phyloP scores from a whole-genome alignment of 2,888 invertebrate genomes.

The Muschampia plurimacula region DNA sequence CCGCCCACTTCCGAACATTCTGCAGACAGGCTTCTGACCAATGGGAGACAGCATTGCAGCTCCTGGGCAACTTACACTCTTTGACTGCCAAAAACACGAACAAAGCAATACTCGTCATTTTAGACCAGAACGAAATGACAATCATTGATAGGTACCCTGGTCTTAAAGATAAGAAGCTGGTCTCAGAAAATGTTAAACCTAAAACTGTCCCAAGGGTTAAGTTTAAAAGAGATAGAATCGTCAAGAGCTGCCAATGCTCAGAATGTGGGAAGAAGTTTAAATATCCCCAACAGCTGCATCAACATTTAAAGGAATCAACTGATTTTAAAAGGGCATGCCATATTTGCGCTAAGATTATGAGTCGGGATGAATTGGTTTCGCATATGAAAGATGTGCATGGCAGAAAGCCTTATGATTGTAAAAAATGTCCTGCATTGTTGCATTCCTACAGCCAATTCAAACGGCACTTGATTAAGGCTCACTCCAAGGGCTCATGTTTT shows the following conservation, averaged over 20 bases:
- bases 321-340: constrained; percentile 68
- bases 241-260: constrained; percentile 59
- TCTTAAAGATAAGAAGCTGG: constrained; percentile 17
- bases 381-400: constrained; percentile 61
- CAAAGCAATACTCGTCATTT: constrained; percentile 53
- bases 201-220: constrained; percentile 5
- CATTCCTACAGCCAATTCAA: constrained; percentile 51
- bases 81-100: constrained; percentile 26
- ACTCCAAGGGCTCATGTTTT: constrained; percentile 57
- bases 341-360: constrained; percentile 68
- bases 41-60: constrained; percentile 62
- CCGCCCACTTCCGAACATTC: constrained; percentile 64
- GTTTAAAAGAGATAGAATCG: constrained; percentile 21
- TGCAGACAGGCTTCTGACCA: constrained; percentile 58
- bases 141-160: constrained; percentile 50
- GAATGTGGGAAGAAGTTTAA: constrained; percentile 65
- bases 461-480: constrained; percentile 58
- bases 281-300: constrained; percentile 59
- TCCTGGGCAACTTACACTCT: constrained; percentile 56
- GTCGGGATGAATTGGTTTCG: constrained; percentile 57
- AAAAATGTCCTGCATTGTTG: constrained; percentile 67
- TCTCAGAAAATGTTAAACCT: constrained; percentile 9
- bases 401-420: constrained; percentile 59
- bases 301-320: constrained; percentile 69
- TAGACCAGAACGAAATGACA: constrained; percentile 56